These are phyloP conservation scores for Encarsia formosa DNA, from an alignment of 2,888 invertebrate species.

Conservation along the genomic window DNA sequence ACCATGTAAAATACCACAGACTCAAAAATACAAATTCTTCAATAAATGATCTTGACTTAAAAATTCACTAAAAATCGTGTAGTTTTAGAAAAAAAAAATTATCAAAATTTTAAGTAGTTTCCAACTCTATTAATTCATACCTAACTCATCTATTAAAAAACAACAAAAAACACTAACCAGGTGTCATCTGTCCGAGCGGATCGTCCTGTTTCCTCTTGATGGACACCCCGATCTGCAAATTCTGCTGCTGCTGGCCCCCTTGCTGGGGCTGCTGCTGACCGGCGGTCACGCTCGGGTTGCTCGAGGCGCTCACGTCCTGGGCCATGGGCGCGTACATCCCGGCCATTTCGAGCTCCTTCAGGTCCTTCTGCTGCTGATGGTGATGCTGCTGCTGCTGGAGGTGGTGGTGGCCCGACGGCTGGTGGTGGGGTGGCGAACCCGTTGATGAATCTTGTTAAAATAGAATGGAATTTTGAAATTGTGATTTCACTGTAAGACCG, in stretches of 20 bases:
- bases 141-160: too few species aligned
- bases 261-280: constrained; percentile 18
- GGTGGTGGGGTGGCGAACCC: constrained; percentile 50
- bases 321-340: constrained; percentile 47
- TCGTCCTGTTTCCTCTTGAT: constrained; percentile 46
- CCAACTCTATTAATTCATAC: too few species aligned
- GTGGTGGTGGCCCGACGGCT: constrained; percentile 48
- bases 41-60: too few species aligned
- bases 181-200: constrained; percentile 40
- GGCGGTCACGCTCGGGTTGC: constrained; percentile 28
- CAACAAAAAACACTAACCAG: constrained; percentile 34
- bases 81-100: too few species aligned
- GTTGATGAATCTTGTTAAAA: constrained; percentile 52
- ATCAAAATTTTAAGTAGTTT: too few species aligned
- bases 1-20: too few species aligned
- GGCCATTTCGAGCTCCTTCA: constrained; percentile 46
- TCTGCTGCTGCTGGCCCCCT: constrained; percentile 50
- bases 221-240: constrained; percentile 41
- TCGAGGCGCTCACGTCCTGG: constrained; percentile 54
- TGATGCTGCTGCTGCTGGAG: constrained; percentile 51
- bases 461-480: too few species aligned
- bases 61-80: too few species aligned
- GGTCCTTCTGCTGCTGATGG: constrained; percentile 51
- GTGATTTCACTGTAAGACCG: too few species aligned
- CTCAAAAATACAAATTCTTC: too few species aligned